Base-by-base conservation (phyloP, 2,113 vertebrate species). In the Myrmecophaga tridactyla region DNA sequence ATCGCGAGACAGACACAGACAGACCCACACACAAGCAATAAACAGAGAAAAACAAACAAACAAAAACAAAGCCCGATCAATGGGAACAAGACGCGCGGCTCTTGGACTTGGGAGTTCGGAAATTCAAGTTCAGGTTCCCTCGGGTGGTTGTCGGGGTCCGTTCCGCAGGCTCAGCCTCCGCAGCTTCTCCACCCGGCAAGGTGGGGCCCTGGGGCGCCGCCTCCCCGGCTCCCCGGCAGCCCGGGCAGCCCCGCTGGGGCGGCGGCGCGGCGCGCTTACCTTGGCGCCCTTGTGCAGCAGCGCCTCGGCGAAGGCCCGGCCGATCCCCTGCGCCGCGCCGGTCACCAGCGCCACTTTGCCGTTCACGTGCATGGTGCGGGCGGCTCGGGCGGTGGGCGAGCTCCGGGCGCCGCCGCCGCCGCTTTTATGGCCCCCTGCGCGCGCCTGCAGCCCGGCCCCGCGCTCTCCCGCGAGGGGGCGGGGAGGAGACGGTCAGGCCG, bases 261-360 rank as follows among this genome's bases (percentile, higher is more conserved):
- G 39, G 76, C 60, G 2, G 0, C 4, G 14, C 25, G 10, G 69
- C 8, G 27, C 7, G 18, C 98, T 97, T 97, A 99, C 99, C 99
- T 99, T 99, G 27, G 98, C 99, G 1, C 98, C 98, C 93, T 98
- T 99, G 92, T 97, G 94, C 95, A 99, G 98, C 58, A 99, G 98
- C 4, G 98, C 98, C 92, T 99, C 98, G 0, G 98, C 98, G 53
- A 98, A 99, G 0, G 99, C 99, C 75, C 98, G 97, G 62, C 99
- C 99, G n/a, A 99, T 99, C 92, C 99, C 99, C 98, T 99, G 99
- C 15, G 99, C 99, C 11, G 99, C 99, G 25, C 99, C 99, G 2
- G 99, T 99, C 96, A 99, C 99, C 98, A 99, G 98, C 36, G 99
- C 99, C 97, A 99, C 99, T 98, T 99, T 99, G 58, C 99, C 99